Conservation (phyloP, 2,888 invertebrate species). For the Diarsia dahlii region DNA sequence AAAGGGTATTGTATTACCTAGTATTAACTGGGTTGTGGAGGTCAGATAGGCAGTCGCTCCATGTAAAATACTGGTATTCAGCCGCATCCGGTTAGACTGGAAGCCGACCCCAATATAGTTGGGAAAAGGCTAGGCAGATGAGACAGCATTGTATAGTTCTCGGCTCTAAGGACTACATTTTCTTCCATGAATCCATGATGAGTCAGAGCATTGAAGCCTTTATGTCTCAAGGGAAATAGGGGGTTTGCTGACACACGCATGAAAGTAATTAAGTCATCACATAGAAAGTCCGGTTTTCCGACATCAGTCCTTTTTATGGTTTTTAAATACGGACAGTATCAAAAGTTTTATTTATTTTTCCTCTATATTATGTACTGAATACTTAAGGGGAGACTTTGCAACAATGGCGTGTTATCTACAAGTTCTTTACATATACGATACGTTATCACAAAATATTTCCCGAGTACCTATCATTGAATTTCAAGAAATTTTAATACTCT, state of each 20-base stretch:
- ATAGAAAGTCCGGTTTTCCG: neutral
- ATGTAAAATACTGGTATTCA: no score
- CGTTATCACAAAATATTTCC: slow-evolving; percentile 34
- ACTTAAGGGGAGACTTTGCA: neutral
- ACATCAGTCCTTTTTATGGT: neutral
- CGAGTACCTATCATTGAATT: slow-evolving; percentile 37
- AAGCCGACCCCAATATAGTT: no score
- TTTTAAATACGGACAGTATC: neutral
- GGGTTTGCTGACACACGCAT: slow-evolving; percentile 1
- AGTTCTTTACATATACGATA: slow-evolving; percentile 15
- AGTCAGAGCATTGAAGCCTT: neutral
- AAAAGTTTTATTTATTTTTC: neutral
- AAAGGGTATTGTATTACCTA: no score
- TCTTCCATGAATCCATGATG: neutral
- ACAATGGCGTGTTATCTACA: slow-evolving; percentile 5
- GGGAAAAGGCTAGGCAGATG: no score
- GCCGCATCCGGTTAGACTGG: no score
- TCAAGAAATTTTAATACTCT: slow-evolving; percentile 54
- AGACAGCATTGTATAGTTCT: no score
- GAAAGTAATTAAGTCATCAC: slow-evolving; percentile 8
- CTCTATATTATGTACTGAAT: neutral
- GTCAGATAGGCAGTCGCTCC: no score
- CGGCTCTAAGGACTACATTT: neutral
- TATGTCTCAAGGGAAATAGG: slow-evolving; percentile 31
- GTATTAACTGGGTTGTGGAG: no score